phyloP scores from a whole-genome alignment of 2,113 vertebrate genomes.

The Speoplatyrhinus poulsoni region DNA sequence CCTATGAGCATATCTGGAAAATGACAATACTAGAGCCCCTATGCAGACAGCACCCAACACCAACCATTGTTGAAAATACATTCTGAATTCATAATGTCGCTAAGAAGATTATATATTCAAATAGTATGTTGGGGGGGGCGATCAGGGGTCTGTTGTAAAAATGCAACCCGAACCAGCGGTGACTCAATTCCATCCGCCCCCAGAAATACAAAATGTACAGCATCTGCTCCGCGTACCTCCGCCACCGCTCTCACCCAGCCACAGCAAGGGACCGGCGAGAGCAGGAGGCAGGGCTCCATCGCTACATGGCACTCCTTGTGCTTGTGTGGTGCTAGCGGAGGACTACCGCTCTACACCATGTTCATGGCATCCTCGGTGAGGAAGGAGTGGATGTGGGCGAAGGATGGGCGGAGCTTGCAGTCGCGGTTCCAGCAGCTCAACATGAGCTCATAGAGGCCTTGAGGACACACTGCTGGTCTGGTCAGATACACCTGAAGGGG shows the following conservation, averaged over 20 bases:
- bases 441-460: slow-evolving; percentile 89
- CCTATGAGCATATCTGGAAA: slow-evolving; percentile 30
- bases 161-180: slow-evolving; percentile 75
- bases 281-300: not conserved
- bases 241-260: slow-evolving; percentile 26
- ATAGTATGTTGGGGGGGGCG: slow-evolving; percentile 29
- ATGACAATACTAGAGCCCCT: slow-evolving; percentile 40
- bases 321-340: not conserved
- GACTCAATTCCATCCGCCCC: slow-evolving; percentile 54
- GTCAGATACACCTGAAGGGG: slow-evolving; percentile 82
- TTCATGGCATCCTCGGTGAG: slow-evolving; percentile 88
- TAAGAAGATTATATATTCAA: slow-evolving; percentile 12
- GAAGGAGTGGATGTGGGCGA: slow-evolving; percentile 84
- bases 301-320: not conserved
- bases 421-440: slow-evolving; percentile 90
- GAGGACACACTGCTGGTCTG: slow-evolving; percentile 83
- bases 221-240: slow-evolving; percentile 33
- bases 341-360: slow-evolving; percentile 72
- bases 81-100: slow-evolving; percentile 26
- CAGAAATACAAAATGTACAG: slow-evolving; percentile 60
- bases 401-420: slow-evolving; percentile 87
- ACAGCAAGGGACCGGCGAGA: slow-evolving; percentile 17
- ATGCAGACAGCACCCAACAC: slow-evolving; percentile 68
- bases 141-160: slow-evolving; percentile 48
- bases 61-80: slow-evolving; percentile 31